These are phyloP conservation scores for Trachymyrmex cornetzi DNA, from an alignment of 1,140 invertebrate species.

Conservation along the genomic window DNA sequence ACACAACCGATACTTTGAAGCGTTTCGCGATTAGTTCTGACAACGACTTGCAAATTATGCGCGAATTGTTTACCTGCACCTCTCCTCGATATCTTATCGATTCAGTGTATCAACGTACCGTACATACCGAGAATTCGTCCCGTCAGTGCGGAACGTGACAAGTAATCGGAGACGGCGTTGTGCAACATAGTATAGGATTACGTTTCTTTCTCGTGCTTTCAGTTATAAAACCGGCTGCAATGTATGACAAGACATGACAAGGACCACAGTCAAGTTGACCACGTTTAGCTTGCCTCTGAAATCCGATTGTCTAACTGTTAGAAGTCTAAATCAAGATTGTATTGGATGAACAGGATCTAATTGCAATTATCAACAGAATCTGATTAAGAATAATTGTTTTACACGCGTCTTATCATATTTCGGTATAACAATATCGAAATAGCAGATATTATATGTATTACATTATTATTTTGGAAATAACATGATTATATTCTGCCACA, in stretches of 20 bases:
- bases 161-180: slow-evolving; percentile 35
- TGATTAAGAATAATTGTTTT: slow-evolving; percentile 19
- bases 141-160: slow-evolving; percentile 6
- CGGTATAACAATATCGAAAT: not conserved
- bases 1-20: not conserved
- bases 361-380: not conserved
- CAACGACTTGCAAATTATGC: not conserved
- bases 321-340: not conserved
- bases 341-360: not conserved
- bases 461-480: not conserved
- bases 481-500: not conserved
- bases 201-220: slow-evolving; percentile 38
- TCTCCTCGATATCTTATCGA: not conserved
- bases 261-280: not conserved
- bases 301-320: not conserved
- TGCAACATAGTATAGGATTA: slow-evolving; percentile 17
- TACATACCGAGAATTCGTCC: slow-evolving; percentile 26
- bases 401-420: not conserved
- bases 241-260: not conserved
- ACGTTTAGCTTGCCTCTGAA: not conserved
- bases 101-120: not conserved
- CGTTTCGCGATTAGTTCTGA: not conserved
- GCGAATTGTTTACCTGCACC: not conserved
- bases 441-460: slow-evolving; percentile 4
- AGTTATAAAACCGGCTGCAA: slow-evolving; percentile 20